Conservation (phyloP, 2,797 vertebrate species). For the Acanthopagrus latus region DNA sequence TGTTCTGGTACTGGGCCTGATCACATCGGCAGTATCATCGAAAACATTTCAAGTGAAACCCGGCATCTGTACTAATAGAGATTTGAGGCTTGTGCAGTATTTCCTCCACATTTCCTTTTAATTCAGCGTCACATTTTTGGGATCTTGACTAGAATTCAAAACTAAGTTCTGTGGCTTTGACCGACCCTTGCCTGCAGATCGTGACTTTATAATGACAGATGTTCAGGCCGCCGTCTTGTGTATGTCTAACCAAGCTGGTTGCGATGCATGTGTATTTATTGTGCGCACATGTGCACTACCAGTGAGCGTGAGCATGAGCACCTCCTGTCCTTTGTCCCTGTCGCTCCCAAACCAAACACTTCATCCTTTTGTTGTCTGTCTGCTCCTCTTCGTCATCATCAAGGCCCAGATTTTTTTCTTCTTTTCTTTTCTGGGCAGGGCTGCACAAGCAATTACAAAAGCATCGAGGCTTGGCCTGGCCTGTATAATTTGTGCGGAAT, state of each 20-base stretch:
- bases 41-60: neutral
- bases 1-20: neutral
- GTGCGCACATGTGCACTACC: slow-evolving; percentile 22
- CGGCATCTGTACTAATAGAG: neutral
- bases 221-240: neutral
- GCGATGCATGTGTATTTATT: slow-evolving; percentile 2
- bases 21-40: neutral
- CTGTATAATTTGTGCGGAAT: slow-evolving; percentile 80
- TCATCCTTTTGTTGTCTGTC: slow-evolving; percentile 57
- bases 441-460: slow-evolving; percentile 68
- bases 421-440: slow-evolving; percentile 66
- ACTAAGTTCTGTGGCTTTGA: slow-evolving; percentile 36
- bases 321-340: slow-evolving; percentile 49
- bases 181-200: slow-evolving; percentile 11
- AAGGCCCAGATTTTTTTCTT: slow-evolving; percentile 23
- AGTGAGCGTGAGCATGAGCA: slow-evolving; percentile 36
- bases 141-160: slow-evolving; percentile 10
- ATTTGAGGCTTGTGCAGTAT: neutral
- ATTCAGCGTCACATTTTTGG: slow-evolving; percentile 1
- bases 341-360: slow-evolving; percentile 36
- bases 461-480: slow-evolving; percentile 64
- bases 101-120: slow-evolving; percentile 9
- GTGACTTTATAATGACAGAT: slow-evolving; percentile 18
- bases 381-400: slow-evolving; percentile 56
- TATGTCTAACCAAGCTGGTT: neutral